Base-by-base conservation (phyloP, 2,888 invertebrate species). In the Nephrotoma guestfalica region DNA sequence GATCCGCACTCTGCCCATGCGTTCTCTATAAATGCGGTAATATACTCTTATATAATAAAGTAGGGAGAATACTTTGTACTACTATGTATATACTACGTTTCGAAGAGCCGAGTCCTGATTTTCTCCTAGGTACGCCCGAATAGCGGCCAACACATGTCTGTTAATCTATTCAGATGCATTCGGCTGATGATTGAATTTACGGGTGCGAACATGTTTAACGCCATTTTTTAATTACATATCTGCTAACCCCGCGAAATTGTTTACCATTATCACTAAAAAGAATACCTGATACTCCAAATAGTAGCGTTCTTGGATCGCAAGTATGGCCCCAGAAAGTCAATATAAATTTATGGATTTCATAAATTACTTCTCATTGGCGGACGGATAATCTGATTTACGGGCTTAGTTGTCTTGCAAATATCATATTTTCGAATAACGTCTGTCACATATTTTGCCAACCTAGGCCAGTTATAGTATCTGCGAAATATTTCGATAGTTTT, bases 111-210 rank as follows among this genome's bases (percentile, higher is more conserved):
- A 30, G 2, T 3, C 30, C 2, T 2, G 2, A 30, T 2, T 30
- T 30, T 0, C 2, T 30, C 30, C 30, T 30, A 30, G 30, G 3
- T 30, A 30, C 3, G 30, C 30, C 2, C 30, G 51, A 57, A 86
- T 71, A 30, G 86, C 71, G 0, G 86, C 83, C 18, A 86, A 30
- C 6, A 86, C 0, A 6, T 41, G 13, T 6, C 88, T n/a, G 47
- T 89, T 89, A 4, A 87, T 30, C 1, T 3, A 2, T 30, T 30
- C 30, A 0, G 30, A 30, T 30, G 30, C 30, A 87, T 89, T 89
- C 4, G 71, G 86, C 87, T 89, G 88, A 3, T 89, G 88, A 41
- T 88, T 88, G 85, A 89, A 89, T 42, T 51, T 84, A 4, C 88
- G 87, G 57, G 87, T 89, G 41, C 87, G 88, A 6, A 42, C 18